A percentile compares a stretch with the other conserved stretches of the same genome.
phyloP scores from a whole-genome alignment of 2,797 vertebrate genomes.

The Cyclopterus lumpus region DNA sequence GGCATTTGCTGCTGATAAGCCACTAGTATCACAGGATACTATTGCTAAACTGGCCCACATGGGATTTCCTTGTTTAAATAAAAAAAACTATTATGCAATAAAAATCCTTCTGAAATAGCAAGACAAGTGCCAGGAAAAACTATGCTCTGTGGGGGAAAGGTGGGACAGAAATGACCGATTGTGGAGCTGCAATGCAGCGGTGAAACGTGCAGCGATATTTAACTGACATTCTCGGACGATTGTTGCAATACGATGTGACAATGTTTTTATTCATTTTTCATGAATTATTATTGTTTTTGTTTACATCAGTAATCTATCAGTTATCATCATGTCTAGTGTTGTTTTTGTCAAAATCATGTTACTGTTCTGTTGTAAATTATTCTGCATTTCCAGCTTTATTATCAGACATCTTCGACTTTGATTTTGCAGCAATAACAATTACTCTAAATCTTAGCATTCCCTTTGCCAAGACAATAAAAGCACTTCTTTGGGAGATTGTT shows the following conservation, averaged over 20 bases:
- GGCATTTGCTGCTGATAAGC: constrained; percentile 34
- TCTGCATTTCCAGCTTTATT: background rate
- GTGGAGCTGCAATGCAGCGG: background rate
- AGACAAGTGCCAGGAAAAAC: constrained; percentile 18
- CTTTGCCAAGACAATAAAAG: background rate
- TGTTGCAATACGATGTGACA: background rate
- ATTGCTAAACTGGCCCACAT: background rate
- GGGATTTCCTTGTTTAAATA: constrained; percentile 24
- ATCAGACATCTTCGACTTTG: background rate
- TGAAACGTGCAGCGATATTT: background rate
- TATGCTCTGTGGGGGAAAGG: background rate
- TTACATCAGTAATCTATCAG: background rate
- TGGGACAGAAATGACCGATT: background rate
- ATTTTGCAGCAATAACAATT: background rate
- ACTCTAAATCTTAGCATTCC: background rate
- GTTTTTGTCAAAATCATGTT: background rate
- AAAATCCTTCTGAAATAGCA: constrained; percentile 18
- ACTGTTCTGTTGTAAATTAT: background rate
- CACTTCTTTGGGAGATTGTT: background rate
- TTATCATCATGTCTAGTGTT: background rate
- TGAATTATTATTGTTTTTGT: background rate
- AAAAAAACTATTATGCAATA: constrained; percentile 27
- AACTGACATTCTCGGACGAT: background rate
- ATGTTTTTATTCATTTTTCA: background rate
- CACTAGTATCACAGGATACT: background rate